Evolutionary conservation across 2,888 invertebrate genomes (phyloP).

Genomic region (Pediacus dermestoides): DNA sequence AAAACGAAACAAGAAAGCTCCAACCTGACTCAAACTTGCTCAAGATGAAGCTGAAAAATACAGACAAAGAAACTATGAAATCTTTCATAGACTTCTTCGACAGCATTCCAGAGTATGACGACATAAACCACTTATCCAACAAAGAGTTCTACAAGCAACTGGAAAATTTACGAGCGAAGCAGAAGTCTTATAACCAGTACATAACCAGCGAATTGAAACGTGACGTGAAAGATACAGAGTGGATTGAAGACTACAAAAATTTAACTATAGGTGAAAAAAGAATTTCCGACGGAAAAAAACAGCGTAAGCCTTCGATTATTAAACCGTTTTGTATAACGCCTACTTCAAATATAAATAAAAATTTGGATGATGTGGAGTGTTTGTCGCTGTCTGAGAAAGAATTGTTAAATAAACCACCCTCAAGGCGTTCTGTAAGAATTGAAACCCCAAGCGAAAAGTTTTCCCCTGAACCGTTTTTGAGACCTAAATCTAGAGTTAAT

Average conservation of each 20-base stretch:
- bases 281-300: conserved; percentile 16
- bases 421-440: conserved; percentile 47
- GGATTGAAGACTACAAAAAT: conserved; percentile 46
- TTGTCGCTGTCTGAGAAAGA: conserved; percentile 40
- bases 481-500: conserved; percentile 39
- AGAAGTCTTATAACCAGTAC: conserved; percentile 50
- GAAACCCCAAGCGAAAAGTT: conserved; percentile 44
- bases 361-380: conserved; percentile 34
- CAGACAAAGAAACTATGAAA: conserved; percentile 53
- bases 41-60: conserved; percentile 30
- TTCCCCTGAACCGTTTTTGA: conserved; percentile 10
- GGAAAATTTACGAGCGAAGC: conserved; percentile 63
- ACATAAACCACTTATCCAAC: conserved; percentile 70
- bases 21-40: conserved; percentile 28
- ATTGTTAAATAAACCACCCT: conserved; percentile 39
- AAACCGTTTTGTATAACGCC: conserved; percentile 41
- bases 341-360: conserved; percentile 29
- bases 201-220: conserved; percentile 37
- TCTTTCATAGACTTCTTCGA: conserved; percentile 70
- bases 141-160: conserved; percentile 72
- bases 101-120: conserved; percentile 77
- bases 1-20: conserved; percentile 40
- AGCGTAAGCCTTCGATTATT: conserved; percentile 26
- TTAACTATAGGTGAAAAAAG: conserved; percentile 29
- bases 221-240: conserved; percentile 36